A percentile compares a stretch with the other conserved stretches of the same genome.
Evolutionary conservation across 2,113 vertebrate species (phyloP).

Genomic region (Pseudorasbora parva): DNA sequence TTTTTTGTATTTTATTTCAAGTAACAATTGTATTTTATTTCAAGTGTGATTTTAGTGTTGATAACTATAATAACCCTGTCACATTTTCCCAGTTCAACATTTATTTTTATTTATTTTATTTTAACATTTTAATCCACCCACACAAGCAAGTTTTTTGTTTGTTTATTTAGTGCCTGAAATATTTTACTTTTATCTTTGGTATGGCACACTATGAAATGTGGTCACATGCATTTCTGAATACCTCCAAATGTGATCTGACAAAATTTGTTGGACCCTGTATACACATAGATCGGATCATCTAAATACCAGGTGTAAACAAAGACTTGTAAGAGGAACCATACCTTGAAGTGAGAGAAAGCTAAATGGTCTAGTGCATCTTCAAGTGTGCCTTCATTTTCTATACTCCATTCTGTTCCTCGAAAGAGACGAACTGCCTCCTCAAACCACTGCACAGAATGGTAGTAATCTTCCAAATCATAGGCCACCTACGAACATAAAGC

Average conservation of each 20-base stretch:
- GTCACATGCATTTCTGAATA: too few relatives aligned
- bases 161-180: too few relatives aligned
- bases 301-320: neutral
- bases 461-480: slow-evolving; percentile 88
- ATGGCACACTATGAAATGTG: neutral
- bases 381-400: slow-evolving; percentile 84
- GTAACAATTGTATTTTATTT: too few relatives aligned
- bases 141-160: too few relatives aligned
- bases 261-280: neutral
- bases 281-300: neutral
- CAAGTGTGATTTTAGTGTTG: too few relatives aligned
- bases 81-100: too few relatives aligned
- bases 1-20: too few relatives aligned
- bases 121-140: too few relatives aligned
- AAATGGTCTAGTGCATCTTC: slow-evolving; percentile 91
- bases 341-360: slow-evolving; percentile 93
- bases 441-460: slow-evolving; percentile 90
- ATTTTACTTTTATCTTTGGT: too few relatives aligned
- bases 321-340: neutral
- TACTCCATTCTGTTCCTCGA: slow-evolving; percentile 81
- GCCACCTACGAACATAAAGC: slow-evolving; percentile 79
- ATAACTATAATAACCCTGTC: too few relatives aligned
- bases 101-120: too few relatives aligned
- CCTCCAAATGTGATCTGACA: neutral
- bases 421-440: slow-evolving; percentile 89